A percentile compares a stretch with the other conserved stretches of the same genome.
Evolutionary conservation across 2,797 vertebrate species (phyloP).

Genomic region (Scolopax bukidnonensis): DNA sequence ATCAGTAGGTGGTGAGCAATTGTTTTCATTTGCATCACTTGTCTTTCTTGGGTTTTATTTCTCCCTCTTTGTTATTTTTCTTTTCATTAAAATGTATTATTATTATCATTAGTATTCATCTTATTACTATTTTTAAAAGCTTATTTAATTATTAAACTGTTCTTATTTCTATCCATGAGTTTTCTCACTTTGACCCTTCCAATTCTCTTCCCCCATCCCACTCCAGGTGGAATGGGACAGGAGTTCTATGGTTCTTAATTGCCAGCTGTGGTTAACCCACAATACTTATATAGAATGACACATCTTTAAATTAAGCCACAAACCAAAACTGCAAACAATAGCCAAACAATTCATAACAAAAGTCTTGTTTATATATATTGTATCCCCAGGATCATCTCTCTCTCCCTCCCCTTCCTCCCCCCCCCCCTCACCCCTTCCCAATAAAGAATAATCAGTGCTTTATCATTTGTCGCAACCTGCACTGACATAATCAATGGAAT

Average conservation of each 20-base stretch:
- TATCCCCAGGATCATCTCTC: neutral
- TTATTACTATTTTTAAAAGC: neutral
- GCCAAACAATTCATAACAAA: neutral
- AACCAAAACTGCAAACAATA: neutral
- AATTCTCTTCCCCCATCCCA: neutral
- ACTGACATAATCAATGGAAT: neutral
- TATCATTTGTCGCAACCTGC: neutral
- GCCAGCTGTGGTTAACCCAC: neutral
- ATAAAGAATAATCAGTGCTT: neutral
- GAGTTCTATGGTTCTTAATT: neutral
- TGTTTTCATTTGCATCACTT: neutral
- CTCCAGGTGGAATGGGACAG: neutral
- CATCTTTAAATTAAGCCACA: rapidly evolving
- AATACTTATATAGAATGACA: neutral
- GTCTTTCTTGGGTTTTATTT: neutral
- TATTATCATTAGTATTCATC: neutral
- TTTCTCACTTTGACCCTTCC: neutral
- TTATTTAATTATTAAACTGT: neutral
- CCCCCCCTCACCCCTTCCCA: rapidly evolving
- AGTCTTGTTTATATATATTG: neutral
- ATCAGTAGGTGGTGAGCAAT: neutral
- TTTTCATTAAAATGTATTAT: neutral
- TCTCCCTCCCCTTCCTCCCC: too few species aligned
- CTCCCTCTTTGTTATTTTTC: neutral
- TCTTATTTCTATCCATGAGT: too few species aligned